phyloP scores from a whole-genome alignment of 2,113 vertebrate genomes.

The Anolis carolinensis region DNA sequence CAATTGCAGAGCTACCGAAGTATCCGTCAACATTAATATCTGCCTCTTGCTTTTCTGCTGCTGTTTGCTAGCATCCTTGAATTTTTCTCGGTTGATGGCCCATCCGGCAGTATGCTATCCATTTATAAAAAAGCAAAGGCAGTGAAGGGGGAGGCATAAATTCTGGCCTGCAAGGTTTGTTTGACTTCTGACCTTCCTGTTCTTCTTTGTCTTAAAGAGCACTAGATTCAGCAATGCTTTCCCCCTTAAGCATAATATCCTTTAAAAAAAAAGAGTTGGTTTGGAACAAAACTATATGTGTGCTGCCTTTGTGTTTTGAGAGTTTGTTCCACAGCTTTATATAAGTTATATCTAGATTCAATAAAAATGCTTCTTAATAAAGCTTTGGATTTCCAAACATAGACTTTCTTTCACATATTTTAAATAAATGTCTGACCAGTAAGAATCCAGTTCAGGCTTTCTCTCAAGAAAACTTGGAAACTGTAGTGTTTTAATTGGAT shows the following conservation, averaged over 20 bases:
- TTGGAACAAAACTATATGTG: background rate
- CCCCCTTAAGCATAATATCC: background rate
- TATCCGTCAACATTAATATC: slow-evolving; percentile 33
- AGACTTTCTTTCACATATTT: no score
- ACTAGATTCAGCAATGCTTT: background rate
- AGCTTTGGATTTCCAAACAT: background rate
- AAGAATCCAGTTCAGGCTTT: background rate
- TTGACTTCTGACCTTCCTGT: slow-evolving; percentile 10
- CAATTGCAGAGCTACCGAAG: background rate
- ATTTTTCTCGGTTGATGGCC: background rate
- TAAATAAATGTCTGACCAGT: background rate
- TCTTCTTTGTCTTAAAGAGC: slow-evolving; percentile 16
- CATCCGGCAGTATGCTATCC: background rate
- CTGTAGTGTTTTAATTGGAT: background rate
- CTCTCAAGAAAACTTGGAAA: background rate
- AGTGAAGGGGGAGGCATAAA: background rate
- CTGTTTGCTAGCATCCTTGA: background rate
- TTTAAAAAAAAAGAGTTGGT: background rate
- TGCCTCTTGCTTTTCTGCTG: background rate
- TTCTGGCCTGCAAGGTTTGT: background rate
- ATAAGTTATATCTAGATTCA: background rate
- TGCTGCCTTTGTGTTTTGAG: background rate
- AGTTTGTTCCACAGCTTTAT: background rate
- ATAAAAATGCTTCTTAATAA: background rate
- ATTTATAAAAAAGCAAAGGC: background rate